Base-by-base conservation (phyloP, 2,888 invertebrate species). In the Hirudinaria manillensis region DNA sequence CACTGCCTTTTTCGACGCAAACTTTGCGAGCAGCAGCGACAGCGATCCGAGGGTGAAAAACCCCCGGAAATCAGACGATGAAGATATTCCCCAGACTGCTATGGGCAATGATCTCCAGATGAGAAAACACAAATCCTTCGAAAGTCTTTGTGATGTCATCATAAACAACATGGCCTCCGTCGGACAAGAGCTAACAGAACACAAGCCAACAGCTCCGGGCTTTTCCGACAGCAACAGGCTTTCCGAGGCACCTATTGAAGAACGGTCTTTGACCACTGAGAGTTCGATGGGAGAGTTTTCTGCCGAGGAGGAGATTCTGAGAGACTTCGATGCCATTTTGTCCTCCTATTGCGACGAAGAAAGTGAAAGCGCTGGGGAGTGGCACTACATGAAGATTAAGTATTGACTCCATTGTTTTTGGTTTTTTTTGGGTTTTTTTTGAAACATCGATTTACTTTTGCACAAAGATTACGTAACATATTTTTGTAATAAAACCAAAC, bases 301-400 rank as follows among this genome's bases (percentile, higher is more conserved):
- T 7, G 61, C 24, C 6, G 68, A 68, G 32, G 68, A 68, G 32
- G 68, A 68, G 32, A 32, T 68, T 10, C 32, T 68, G 68, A 68
- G 32, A n/a, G 68, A 68, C 68, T 68, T 68, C 34, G 68, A 68
- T 34, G 68, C 68, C 16, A 68, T 68, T 34, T 36, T 68, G 36
- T 68, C 68, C 7, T 29, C n/a, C 3, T 68, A 68, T 34, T 68
- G 68, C 27, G 68, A 68, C 36, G 68, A 68, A 13, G 36, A 34
- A 24, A 29, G 29, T 6, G 24, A 27, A 27, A 29, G 29, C 13
- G 61, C 24, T 61, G 61, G n/a, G 10, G 61, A 61, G 24, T 61
- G 61, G 61, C 61, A 61, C 24, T 61, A 27, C 29, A 29, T 61
- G 61, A 61, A 4, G 29, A 61, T 61, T 10, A 24, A 29, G 29